Base-by-base conservation (phyloP, 2,113 vertebrate species). In the Rhea americana region DNA sequence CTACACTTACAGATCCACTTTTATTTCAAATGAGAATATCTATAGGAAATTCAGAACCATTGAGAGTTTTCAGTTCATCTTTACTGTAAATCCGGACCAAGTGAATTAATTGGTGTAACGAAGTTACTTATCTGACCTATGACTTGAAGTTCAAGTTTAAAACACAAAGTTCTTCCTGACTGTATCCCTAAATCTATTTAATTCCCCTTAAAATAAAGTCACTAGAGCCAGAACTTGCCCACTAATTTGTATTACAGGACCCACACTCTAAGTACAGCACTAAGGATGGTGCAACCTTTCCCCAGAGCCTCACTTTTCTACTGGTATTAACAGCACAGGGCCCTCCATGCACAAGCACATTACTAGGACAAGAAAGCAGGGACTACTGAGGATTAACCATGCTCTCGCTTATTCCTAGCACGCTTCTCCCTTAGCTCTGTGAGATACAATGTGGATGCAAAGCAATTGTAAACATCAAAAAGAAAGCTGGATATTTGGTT, bases 241-340 rank as follows among this genome's bases (percentile, higher is more conserved):
- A 4, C 0, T 4, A 3, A 5, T 13, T 9, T 10, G 26, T 3
- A 8, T 35, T 8, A 2, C 8, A 0, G 50, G 0, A 0, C 11
- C 6, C 0, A 2, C 15, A 24, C 8, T 6, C 51, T 2, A 9
- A 2, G 11, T 91, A 21, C 81, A 93, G 75, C 41, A 62, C 75
- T 84, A 89, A 0, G 28, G 72, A 92, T 47, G 72, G 48, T 4
- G 21, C 58, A 16, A 21, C 14, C 15, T 21, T 66, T 25, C 22
- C n/a, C 26, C 41, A 25, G 41, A n/a, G n/a, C 50, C 72, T 79
- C 47, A 50, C 28, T 41, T 45, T 45, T 30, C 16, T 50, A 21
- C n/a, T 24, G 19, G 35, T 67, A 9, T 62, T 37, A 61, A 37
- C 58, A 62, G 66, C 58, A 32, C 55, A 39, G 45, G 25, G 50